These are phyloP conservation scores for Scolopax rusticola DNA, from an alignment of 2,797 vertebrate genomes.

Conservation along the genomic window DNA sequence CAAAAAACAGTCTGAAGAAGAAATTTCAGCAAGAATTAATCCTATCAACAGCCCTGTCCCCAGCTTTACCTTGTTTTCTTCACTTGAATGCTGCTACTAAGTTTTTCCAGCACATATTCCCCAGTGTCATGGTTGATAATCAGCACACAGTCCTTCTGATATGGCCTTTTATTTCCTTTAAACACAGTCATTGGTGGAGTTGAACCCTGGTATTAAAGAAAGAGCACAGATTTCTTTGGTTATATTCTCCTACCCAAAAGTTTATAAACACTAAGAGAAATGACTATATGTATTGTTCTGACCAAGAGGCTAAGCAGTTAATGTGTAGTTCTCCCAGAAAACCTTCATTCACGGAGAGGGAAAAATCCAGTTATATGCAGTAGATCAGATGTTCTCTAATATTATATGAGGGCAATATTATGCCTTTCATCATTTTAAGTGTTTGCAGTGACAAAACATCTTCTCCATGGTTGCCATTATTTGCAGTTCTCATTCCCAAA, in stretches of 20 bases:
- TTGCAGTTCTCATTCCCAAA: constrained; percentile 35
- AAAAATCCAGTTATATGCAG: not conserved
- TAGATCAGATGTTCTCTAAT: not conserved
- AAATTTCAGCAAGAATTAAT: not conserved
- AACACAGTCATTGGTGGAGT: constrained; percentile 98
- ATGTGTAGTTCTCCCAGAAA: not conserved
- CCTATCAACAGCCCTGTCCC: not conserved
- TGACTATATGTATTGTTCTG: not conserved
- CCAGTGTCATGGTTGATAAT: constrained; percentile 99
- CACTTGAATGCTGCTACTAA: constrained; percentile 98
- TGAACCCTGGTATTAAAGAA: constrained; percentile 86
- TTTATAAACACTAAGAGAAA: constrained; percentile 2
- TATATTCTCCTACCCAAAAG: not conserved
- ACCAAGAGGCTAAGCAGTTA: not conserved
- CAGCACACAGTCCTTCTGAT: constrained; percentile 98
- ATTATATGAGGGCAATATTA: not conserved
- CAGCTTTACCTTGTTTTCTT: constrained; percentile 96
- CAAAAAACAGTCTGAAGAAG: not conserved
- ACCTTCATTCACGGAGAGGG: not conserved
- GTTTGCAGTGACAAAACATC: constrained; percentile 21
- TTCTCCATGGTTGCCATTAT: not conserved
- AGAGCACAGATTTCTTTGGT: constrained; percentile 28
- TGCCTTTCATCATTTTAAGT: constrained; percentile 21
- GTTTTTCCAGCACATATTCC: constrained; percentile 96
- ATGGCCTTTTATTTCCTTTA: constrained; percentile 97